Base-by-base conservation (phyloP, 2,888 invertebrate genomes). In the Leptopilina syphax region DNA sequence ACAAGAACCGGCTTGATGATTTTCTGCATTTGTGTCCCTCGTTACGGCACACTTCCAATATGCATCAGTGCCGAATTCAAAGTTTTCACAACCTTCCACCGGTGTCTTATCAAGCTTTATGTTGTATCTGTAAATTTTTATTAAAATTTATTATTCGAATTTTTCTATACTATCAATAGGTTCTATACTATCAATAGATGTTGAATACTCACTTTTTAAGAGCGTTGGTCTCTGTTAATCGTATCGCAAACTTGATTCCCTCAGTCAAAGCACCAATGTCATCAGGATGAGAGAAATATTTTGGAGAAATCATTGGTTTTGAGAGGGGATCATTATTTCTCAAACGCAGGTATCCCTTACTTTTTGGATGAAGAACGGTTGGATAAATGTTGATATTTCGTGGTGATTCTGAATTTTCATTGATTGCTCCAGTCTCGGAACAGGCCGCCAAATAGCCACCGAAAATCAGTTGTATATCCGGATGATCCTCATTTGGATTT, bases 231-330 rank as follows among this genome's bases (percentile, higher is more conserved):
- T 96, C 94, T 0, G 96, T 93, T 6, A 97, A 91, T 80, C 93
- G 93, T 76, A 97, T 93, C 4, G 95, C 94, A 88, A 97, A 95
- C 89, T 96, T 96, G 84, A 97, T 96, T 70, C 97, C 97, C 88
- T 97, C 97, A 8, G 97, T 94, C 50, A 97, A 92, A 0, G 94
- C 94, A 83, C 95, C 96, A 0, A 96, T 94, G 90, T 98, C 98
- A 80, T 96, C 18, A 5, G 60, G 7, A 60, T 60, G 1, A 0
- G 60, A 18, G 7, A 60, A 60, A 18, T 60, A 60, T 92, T 96
- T 97, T 44, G 97, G 97, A 88, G 95, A 96, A 80, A 98, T 97
- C 87, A 95, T 94, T 0, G 98, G 98, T 85, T 96, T 94, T 1
- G 95, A 95, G 70, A 95, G 93, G 0, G 98, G 98, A 92, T 0